A percentile compares a stretch with the other conserved stretches of the same genome.
Conservation (phyloP, 2,797 vertebrate species). For the Paramormyrops hopkinsi region DNA sequence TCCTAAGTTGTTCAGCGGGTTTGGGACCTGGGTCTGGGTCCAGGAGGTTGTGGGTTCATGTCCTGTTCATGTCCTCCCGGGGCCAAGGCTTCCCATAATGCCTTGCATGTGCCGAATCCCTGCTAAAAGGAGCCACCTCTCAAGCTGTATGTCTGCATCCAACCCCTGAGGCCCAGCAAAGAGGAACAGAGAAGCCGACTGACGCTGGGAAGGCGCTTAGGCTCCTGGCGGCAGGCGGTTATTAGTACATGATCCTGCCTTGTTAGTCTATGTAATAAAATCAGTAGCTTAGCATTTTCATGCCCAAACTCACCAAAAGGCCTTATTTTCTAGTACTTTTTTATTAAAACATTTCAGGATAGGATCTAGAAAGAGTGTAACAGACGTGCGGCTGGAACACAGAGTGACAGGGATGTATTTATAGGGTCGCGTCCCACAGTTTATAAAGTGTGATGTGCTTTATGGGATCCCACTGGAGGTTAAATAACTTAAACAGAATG, state of each 20-base stretch:
- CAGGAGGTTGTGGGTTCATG: background rate
- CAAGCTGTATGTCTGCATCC: slow-evolving; percentile 68
- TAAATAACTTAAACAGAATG: slow-evolving; percentile 37
- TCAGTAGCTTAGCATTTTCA: background rate
- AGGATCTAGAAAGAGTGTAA: background rate
- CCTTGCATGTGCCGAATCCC: background rate
- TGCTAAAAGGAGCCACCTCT: slow-evolving; percentile 50
- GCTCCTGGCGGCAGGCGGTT: no score
- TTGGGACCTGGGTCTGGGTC: background rate
- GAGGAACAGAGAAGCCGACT: background rate
- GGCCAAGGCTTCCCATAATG: slow-evolving; percentile 30
- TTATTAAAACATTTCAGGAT: background rate
- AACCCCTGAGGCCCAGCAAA: slow-evolving; percentile 49
- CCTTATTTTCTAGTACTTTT: background rate
- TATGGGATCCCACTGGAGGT: slow-evolving; percentile 29
- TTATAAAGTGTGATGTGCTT: background rate
- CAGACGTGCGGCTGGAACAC: background rate
- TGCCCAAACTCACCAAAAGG: background rate
- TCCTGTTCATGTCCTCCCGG: background rate
- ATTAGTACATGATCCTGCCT: background rate
- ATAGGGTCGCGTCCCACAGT: background rate
- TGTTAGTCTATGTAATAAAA: background rate
- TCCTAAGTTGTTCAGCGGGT: slow-evolving; percentile 6
- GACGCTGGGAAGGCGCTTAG: background rate
- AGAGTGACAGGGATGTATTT: background rate